These are phyloP conservation scores for Drosophila merina DNA, from an alignment of 2,888 invertebrate genomes.

Conservation along the genomic window DNA sequence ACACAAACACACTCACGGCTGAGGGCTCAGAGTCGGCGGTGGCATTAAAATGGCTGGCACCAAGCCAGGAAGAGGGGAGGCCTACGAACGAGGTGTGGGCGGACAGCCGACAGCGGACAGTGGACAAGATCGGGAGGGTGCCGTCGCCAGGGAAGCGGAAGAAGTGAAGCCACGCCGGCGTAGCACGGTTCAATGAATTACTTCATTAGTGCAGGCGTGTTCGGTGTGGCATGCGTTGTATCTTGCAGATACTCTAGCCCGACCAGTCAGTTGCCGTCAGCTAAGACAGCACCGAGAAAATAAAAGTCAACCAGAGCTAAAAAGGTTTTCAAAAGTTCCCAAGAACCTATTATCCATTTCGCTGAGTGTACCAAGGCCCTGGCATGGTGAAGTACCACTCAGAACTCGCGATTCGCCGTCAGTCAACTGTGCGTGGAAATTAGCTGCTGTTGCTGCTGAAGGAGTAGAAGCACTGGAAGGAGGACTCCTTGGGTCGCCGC, in stretches of 20 bases:
- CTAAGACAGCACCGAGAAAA: slow-evolving; percentile 7
- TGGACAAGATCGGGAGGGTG: background rate
- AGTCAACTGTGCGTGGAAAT: slow-evolving; percentile 78
- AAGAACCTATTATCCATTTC: slow-evolving; percentile 16
- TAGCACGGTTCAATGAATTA: slow-evolving; percentile 81
- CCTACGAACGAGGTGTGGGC: slow-evolving; percentile 13
- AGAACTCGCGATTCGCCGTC: slow-evolving; percentile 45
- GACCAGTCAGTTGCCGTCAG: slow-evolving; percentile 15
- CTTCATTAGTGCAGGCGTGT: slow-evolving; percentile 80
- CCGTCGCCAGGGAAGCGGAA: slow-evolving; percentile 2
- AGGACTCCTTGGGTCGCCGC: slow-evolving; percentile 44
- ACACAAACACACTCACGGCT: background rate
- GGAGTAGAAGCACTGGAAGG: slow-evolving; percentile 13
- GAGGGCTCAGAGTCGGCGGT: slow-evolving; percentile 10
- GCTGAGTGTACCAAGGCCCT: slow-evolving; percentile 23
- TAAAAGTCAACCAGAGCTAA: slow-evolving; percentile 4
- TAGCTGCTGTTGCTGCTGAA: slow-evolving; percentile 64
- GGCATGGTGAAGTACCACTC: slow-evolving; percentile 47
- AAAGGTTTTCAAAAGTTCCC: background rate
- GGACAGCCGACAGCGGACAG: background rate
- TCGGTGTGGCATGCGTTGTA: slow-evolving; percentile 74
- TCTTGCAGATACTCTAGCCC: slow-evolving; percentile 42
- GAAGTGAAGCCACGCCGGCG: slow-evolving; percentile 54
- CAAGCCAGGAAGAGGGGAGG: slow-evolving; percentile 15
- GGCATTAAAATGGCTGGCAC: slow-evolving; percentile 21